These are phyloP conservation scores for Melangyna quadrimaculata DNA, from an alignment of 2,888 invertebrate species.

Conservation along the genomic window DNA sequence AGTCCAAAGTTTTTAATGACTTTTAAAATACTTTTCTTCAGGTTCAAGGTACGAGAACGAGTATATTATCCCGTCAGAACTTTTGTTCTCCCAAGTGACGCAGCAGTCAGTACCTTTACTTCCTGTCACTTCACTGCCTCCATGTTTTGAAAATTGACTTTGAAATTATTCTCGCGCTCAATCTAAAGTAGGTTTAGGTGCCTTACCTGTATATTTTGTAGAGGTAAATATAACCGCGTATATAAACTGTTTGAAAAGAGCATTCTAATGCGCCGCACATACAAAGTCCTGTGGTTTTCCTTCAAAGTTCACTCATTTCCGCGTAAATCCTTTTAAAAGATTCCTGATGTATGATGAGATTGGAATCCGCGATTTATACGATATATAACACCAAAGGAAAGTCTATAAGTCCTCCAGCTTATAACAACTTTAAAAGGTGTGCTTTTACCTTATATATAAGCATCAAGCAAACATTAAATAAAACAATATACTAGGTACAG, in stretches of 20 bases:
- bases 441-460: neutral
- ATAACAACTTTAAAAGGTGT: conserved; percentile 18
- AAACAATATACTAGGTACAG: no score
- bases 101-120: conserved; percentile 32
- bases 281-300: conserved; percentile 61
- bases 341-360: conserved; percentile 52
- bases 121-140: conserved; percentile 47
- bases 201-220: neutral
- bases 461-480: no score
- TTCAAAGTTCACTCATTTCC: conserved; percentile 52
- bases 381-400: conserved; percentile 41
- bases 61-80: neutral
- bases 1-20: conserved; percentile 65
- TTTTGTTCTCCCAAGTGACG: conserved; percentile 10
- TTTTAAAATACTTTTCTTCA: conserved; percentile 62
- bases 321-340: conserved; percentile 33
- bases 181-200: neutral
- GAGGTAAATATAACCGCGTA: neutral
- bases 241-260: neutral
- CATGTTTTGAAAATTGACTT: conserved; percentile 46
- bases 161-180: conserved; percentile 30
- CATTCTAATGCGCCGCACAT: conserved; percentile 50
- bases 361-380: conserved; percentile 57
- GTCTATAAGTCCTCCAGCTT: conserved; percentile 16
- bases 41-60: conserved; percentile 60